These are phyloP conservation scores for Callocephalon fimbriatum DNA, from an alignment of 2,113 vertebrate genomes.

Conservation along the genomic window DNA sequence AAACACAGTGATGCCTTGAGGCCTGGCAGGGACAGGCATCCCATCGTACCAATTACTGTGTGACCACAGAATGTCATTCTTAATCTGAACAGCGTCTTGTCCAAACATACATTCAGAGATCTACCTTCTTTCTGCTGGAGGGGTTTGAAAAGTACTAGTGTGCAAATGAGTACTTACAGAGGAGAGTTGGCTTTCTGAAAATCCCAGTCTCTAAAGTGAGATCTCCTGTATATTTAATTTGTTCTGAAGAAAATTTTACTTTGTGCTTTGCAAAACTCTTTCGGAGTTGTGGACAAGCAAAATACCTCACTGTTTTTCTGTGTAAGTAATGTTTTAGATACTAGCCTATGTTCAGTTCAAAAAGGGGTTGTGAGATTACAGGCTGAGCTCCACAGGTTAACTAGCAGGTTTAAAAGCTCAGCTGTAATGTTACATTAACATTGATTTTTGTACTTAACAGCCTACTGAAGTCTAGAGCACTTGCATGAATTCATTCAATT, in stretches of 20 bases:
- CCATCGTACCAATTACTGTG: rapidly evolving
- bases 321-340: not conserved
- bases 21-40: not conserved
- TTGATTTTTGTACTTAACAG: constrained; percentile 28
- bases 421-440: constrained; percentile 28
- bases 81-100: not conserved
- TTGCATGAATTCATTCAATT: not conserved
- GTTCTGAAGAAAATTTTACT: not conserved
- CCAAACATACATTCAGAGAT: not conserved
- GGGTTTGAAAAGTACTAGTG: not conserved
- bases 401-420: constrained; percentile 7
- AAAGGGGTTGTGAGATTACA: not conserved
- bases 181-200: not conserved
- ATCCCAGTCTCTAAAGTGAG: not conserved
- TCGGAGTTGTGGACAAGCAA: not conserved
- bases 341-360: not conserved
- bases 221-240: not conserved
- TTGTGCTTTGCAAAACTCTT: not conserved
- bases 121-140: not conserved
- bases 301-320: not conserved
- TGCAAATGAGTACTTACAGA: not conserved
- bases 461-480: not conserved
- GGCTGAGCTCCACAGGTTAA: constrained; percentile 1
- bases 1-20: not conserved
- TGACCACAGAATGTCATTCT: not conserved